These are phyloP conservation scores for Drosophila heteroneura DNA, from an alignment of 2,888 invertebrate genomes.

Conservation along the genomic window DNA sequence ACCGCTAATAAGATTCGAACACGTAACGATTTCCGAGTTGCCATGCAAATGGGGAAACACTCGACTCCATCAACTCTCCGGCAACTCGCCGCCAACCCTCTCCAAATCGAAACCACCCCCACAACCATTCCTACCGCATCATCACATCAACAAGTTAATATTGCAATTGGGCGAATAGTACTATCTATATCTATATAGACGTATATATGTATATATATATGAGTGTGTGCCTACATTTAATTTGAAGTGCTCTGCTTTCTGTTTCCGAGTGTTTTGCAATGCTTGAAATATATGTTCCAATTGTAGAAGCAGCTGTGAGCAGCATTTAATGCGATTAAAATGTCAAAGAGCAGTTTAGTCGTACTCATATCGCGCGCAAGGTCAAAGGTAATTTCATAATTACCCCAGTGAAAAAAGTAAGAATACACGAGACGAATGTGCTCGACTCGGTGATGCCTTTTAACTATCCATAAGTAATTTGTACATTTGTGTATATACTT, in stretches of 20 bases:
- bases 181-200: not conserved
- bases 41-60: constrained; percentile 35
- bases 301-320: constrained; percentile 24
- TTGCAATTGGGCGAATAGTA: constrained; percentile 50
- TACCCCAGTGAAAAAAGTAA: constrained; percentile 30
- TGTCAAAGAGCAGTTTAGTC: constrained; percentile 58
- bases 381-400: constrained; percentile 57
- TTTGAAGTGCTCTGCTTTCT: not conserved
- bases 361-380: constrained; percentile 6
- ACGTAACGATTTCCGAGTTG: constrained; percentile 75
- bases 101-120: not conserved
- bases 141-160: constrained; percentile 79
- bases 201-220: not conserved
- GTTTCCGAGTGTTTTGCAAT: not conserved
- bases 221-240: not conserved
- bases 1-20: constrained; percentile 81
- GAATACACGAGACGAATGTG: not conserved
- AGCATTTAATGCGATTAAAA: constrained; percentile 74
- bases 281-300: not conserved
- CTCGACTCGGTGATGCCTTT: not conserved
- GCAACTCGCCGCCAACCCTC: not conserved
- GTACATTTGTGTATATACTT: not conserved
- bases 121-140: constrained; percentile 36
- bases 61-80: not conserved
- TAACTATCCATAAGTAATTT: not conserved